A percentile compares a stretch with the other conserved stretches of the same genome.
Conservation (phyloP, 2,113 vertebrate genomes). For the Grallaria varia region DNA sequence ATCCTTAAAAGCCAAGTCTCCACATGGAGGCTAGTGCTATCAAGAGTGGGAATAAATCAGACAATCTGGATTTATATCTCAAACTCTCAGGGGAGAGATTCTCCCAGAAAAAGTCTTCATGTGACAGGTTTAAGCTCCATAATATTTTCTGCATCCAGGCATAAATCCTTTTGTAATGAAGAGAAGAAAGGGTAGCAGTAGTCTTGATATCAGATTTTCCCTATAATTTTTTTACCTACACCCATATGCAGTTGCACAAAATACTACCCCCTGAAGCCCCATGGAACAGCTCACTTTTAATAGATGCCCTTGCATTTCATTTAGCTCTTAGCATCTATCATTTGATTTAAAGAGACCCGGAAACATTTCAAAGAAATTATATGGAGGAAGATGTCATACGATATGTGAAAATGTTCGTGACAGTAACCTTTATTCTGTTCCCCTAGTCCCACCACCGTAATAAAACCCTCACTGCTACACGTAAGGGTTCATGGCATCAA, state of each 20-base stretch:
- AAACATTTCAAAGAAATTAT: not conserved
- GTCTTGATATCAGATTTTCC: not conserved
- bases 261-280: not conserved
- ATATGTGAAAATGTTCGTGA: not conserved
- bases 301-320: not conserved
- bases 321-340: not conserved
- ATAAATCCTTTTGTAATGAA: slow-evolving; percentile 8
- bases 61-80: not conserved
- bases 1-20: not conserved
- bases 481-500: not conserved
- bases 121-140: not conserved
- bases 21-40: not conserved
- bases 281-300: not conserved
- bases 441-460: not conserved
- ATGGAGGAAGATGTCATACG: not conserved
- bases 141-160: not conserved
- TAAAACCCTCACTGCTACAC: not conserved
- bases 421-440: not conserved
- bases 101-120: not conserved
- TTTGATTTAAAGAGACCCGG: not conserved
- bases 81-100: not conserved
- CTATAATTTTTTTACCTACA: not conserved
- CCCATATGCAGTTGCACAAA: not conserved
- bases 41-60: slow-evolving; percentile 1
- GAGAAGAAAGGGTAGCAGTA: not conserved